Evolutionary conservation across 2,888 invertebrate species (phyloP).

Genomic region (Eupithecia subfuscata): DNA sequence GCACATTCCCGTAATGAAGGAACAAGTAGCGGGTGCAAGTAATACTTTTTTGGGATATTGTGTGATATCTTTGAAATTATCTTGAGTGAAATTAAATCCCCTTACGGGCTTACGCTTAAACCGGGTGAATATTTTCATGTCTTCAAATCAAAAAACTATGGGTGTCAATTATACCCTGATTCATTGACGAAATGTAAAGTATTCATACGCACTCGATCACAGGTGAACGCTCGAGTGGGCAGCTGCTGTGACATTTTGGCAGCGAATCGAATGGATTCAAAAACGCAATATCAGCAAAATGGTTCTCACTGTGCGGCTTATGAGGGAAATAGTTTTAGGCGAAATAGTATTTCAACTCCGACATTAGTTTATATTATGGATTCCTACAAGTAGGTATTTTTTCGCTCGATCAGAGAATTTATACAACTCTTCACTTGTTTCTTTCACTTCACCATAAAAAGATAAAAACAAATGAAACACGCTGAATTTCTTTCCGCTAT

Average conservation of each 20-base stretch:
- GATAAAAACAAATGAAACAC: not conserved
- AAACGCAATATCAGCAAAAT: constrained; percentile 8
- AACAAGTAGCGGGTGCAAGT: too few species aligned
- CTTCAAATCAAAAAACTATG: not conserved
- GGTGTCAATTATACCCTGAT: not conserved
- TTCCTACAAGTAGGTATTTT: not conserved
- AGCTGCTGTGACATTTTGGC: constrained; percentile 6
- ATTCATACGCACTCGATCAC: not conserved
- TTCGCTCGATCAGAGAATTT: not conserved
- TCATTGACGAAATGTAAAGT: not conserved
- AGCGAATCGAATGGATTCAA: not conserved
- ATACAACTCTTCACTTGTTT: too few species aligned
- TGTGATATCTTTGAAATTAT: too few species aligned
- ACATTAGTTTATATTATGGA: not conserved
- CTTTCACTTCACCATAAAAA: not conserved
- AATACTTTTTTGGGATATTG: too few species aligned
- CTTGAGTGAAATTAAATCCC: too few species aligned
- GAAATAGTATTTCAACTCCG: not conserved
- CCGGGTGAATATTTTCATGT: not conserved
- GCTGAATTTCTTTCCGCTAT: not conserved
- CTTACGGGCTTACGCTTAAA: too few species aligned
- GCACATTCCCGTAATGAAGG: too few species aligned
- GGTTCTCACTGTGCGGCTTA: not conserved
- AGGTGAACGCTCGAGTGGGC: not conserved
- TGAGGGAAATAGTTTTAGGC: not conserved